phyloP scores from a whole-genome alignment of 1,140 invertebrate genomes.

The Aphelenchoides avenae region DNA sequence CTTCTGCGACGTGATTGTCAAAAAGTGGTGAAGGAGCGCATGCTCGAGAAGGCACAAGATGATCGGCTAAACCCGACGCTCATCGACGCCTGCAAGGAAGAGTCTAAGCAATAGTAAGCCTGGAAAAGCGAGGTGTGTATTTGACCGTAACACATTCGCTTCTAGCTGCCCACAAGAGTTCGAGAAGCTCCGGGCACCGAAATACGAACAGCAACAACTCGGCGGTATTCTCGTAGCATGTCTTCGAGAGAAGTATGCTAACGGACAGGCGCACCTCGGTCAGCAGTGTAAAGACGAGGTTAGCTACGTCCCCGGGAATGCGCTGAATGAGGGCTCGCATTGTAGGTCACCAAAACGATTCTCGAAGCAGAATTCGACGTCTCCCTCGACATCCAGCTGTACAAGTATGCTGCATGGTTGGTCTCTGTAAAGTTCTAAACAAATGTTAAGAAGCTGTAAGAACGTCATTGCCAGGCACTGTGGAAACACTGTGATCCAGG shows the following conservation, averaged over 20 bases:
- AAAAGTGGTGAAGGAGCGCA: conserved; percentile 75
- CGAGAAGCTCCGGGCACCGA: conserved; percentile 39
- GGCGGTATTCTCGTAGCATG: conserved; percentile 48
- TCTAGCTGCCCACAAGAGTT: conserved; percentile 51
- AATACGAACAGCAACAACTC: conserved; percentile 39
- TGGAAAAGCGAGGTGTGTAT: background rate
- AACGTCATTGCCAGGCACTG: conserved; percentile 73
- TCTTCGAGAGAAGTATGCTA: conserved; percentile 49
- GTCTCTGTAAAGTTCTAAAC: too few relatives aligned
- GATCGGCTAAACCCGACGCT: conserved; percentile 51
- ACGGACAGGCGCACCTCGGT: conserved; percentile 35
- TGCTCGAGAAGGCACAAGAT: conserved; percentile 67
- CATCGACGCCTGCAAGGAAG: conserved; percentile 47
- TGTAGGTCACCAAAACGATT: conserved; percentile 52
- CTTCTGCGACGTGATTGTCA: conserved; percentile 79
- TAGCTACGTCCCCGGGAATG: background rate
- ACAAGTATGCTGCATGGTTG: too few relatives aligned
- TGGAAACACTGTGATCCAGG: conserved; percentile 60
- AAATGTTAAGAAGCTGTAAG: too few relatives aligned
- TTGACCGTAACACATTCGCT: background rate
- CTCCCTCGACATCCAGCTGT: conserved; percentile 80
- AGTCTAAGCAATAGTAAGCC: conserved; percentile 51
- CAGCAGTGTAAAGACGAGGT: conserved; percentile 50
- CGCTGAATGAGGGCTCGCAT: conserved; percentile 4
- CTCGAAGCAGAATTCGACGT: conserved; percentile 66